Base-by-base conservation (phyloP, 2,888 invertebrate species). In the Suillia variegata region DNA sequence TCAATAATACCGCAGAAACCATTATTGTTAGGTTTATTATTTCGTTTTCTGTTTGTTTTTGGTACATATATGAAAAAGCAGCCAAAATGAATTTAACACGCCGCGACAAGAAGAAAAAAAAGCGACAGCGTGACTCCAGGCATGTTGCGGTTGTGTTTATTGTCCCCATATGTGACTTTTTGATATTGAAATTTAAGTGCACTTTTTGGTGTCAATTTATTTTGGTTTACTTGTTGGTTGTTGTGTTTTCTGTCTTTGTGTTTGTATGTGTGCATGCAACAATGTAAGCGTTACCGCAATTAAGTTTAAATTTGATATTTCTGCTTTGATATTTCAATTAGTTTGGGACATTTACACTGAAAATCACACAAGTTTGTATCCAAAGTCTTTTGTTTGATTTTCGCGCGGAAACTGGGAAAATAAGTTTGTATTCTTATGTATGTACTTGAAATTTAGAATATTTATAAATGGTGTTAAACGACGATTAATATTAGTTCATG, bases 241-340 rank as follows among this genome's bases (percentile, higher is more conserved):
- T 49, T 49, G 26, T 22, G 5, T n/a, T n/a, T n/a, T n/a, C n/a
- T n/a, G n/a, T n/a, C n/a, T n/a, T n/a, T n/a, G n/a, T 20, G 42
- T 13, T 47, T 47, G 21, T 20, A 47, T 47, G n/a, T n/a, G 13
- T n/a, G 24, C 21, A 12, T 5, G 24, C n/a, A 12, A 2, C 15
- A 13, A 24, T 15, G 26, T 49, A 4, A 8, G 24, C 24, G 24
- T n/a, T 4, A 58, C 61, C 64, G 54, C 66, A 67, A 66, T 38
- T 38, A 38, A 64, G 62, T 65, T 63, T 66, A 71, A 73, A 67
- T 70, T 64, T 62, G 69, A 70, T 70, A 69, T 67, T 70, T 66
- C 69, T 64, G 70, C 64, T 65, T 59, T 66, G 69, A 72, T 72
- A 74, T 73, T 75, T 75, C 72, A 72, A 72, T 72, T 74, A 74